A percentile compares a stretch with the other conserved stretches of the same genome.
phyloP scores from a whole-genome alignment of 2,113 vertebrate genomes.

The Jacana jacana region DNA sequence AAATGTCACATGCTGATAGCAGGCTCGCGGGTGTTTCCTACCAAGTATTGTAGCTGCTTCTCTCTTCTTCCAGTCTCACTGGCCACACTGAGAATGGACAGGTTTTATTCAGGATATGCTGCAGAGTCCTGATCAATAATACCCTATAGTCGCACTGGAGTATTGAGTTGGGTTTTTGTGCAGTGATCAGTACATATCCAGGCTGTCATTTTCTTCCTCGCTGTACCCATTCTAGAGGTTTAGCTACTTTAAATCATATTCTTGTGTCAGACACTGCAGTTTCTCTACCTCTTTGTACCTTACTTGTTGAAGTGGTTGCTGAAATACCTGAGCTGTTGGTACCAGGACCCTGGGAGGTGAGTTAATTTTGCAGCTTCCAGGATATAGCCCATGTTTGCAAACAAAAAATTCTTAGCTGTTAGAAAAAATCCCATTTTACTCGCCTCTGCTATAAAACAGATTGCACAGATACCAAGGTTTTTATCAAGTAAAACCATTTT shows the following conservation, averaged over 20 bases:
- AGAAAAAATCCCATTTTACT: neutral
- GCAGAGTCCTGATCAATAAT: neutral
- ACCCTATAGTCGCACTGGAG: neutral
- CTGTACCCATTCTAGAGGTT: neutral
- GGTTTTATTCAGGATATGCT: neutral
- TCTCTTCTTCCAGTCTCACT: neutral
- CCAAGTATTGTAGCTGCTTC: neutral
- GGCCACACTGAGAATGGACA: neutral
- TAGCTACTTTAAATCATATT: neutral
- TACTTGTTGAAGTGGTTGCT: neutral
- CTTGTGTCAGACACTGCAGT: neutral
- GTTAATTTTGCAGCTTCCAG: neutral
- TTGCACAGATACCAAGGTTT: neutral
- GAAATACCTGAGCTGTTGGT: neutral
- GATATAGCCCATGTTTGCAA: neutral
- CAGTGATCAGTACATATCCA: neutral
- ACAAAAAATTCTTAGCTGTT: neutral
- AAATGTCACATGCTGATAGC: neutral
- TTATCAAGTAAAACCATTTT: neutral
- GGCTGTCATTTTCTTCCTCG: neutral
- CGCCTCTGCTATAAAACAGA: neutral
- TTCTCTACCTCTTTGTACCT: neutral
- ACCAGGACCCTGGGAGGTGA: neutral
- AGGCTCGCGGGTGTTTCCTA: constrained; percentile 25
- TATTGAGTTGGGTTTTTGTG: neutral